phyloP scores from a whole-genome alignment of 2,113 vertebrate genomes.

The Vanacampus margaritifer region DNA sequence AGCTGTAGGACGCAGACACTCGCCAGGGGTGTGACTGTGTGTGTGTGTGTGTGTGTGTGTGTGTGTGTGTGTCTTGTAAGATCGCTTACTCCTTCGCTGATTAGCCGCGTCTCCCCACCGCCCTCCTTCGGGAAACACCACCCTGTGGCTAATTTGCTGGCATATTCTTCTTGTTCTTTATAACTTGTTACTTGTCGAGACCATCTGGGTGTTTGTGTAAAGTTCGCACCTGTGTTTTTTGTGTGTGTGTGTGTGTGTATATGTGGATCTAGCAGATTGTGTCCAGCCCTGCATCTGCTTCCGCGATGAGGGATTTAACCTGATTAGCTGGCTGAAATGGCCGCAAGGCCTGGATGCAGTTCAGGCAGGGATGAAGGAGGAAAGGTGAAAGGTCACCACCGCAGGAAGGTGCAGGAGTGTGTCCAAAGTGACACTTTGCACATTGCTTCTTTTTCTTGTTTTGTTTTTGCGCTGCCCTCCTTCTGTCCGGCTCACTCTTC shows the following conservation, averaged over 20 bases:
- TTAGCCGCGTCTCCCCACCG: slow-evolving; percentile 19
- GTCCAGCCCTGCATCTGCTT: slow-evolving; percentile 39
- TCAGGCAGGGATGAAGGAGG: slow-evolving; percentile 7
- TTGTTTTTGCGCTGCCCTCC: slow-evolving; percentile 23
- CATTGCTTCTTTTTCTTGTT: slow-evolving; percentile 1
- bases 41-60: slow-evolving; percentile 34
- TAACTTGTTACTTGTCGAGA: not conserved
- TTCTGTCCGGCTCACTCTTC: slow-evolving; percentile 38
- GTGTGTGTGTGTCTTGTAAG: slow-evolving; percentile 19
- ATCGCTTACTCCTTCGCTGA: slow-evolving; percentile 24
- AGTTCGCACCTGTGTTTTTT: not conserved
- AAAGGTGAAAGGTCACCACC: slow-evolving; percentile 10
- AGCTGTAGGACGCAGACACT: slow-evolving; percentile 36
- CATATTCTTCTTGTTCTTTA: slow-evolving; percentile 15
- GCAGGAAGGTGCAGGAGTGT: not conserved
- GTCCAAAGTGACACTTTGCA: slow-evolving; percentile 30
- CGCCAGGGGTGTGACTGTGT: slow-evolving; percentile 36
- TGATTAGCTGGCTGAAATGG: slow-evolving; percentile 32
- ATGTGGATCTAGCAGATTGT: slow-evolving; percentile 17
- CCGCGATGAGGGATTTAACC: slow-evolving; percentile 42
- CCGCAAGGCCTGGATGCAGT: slow-evolving; percentile 21
- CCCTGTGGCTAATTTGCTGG: slow-evolving; percentile 33
- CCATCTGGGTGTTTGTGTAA: slow-evolving; percentile 18
- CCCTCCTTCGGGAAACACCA: slow-evolving; percentile 23
- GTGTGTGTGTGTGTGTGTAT: slow-evolving; percentile 9